Conservation (phyloP, 2,797 vertebrate species). For the Hydrophis major region DNA sequence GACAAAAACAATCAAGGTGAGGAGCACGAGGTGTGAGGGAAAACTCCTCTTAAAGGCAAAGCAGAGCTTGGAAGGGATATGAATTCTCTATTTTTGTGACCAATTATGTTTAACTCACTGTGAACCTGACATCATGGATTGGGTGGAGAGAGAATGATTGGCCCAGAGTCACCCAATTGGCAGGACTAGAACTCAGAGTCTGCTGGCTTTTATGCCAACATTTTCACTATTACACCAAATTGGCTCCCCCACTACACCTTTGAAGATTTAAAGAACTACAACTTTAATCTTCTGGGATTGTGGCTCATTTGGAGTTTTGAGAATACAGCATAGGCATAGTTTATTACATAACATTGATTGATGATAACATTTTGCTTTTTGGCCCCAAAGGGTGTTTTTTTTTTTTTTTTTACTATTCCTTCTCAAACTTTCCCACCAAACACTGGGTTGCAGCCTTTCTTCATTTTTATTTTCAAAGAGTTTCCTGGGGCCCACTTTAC, state of each 20-base stretch:
- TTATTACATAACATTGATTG: neutral
- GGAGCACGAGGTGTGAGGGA: neutral
- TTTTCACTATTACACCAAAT: neutral
- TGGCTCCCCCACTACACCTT: neutral
- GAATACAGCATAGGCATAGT: neutral
- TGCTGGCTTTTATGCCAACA: neutral
- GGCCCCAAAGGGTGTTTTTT: neutral
- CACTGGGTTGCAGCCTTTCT: neutral
- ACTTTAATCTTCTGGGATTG: neutral
- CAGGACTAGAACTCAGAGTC: neutral
- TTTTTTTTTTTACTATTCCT: neutral
- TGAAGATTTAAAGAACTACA: neutral
- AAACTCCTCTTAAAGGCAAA: constrained; percentile 55
- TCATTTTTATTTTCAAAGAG: neutral
- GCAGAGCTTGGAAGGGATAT: constrained; percentile 68
- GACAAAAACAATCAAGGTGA: constrained; percentile 98
- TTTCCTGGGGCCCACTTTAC: neutral
- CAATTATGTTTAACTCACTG: neutral
- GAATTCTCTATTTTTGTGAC: neutral
- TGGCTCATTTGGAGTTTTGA: neutral
- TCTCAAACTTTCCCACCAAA: neutral
- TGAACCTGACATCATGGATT: neutral
- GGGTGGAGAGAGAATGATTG: neutral
- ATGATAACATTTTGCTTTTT: neutral
- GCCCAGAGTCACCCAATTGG: neutral